Evolutionary conservation across 2,888 invertebrate species (phyloP).

Genomic region (Terebella lapidaria): DNA sequence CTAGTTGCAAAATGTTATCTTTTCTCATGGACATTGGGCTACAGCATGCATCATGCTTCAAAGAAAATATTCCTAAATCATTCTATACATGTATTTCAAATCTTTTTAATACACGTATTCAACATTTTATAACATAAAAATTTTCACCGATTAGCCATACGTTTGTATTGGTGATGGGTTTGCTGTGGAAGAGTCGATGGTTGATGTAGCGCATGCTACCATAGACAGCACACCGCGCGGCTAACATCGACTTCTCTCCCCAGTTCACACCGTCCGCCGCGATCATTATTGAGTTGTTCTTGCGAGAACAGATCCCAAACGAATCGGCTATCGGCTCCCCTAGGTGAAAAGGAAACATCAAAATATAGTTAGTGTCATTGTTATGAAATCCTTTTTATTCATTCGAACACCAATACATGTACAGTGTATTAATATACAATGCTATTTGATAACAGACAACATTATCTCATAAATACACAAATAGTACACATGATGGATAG

Average conservation of each 20-base stretch:
- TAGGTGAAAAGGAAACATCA: slow-evolving; percentile 52
- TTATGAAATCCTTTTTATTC: not conserved
- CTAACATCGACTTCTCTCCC: slow-evolving; percentile 80
- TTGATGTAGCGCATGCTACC: slow-evolving; percentile 79
- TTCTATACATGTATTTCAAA: too few relatives aligned
- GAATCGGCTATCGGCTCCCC: slow-evolving; percentile 85
- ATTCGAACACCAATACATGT: not conserved
- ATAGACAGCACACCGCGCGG: slow-evolving; percentile 79
- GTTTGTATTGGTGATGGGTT: slow-evolving; percentile 50
- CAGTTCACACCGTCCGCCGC: slow-evolving; percentile 88
- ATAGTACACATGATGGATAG: too few relatives aligned
- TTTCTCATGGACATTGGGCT: too few relatives aligned
- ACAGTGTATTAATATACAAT: not conserved
- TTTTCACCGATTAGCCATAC: too few relatives aligned
- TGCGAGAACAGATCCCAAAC: slow-evolving; percentile 66
- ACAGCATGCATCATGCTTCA: too few relatives aligned
- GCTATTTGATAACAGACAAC: too few relatives aligned
- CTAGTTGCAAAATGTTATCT: too few relatives aligned
- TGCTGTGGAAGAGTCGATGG: slow-evolving; percentile 40
- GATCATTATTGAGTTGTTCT: slow-evolving; percentile 71
- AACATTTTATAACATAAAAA: too few relatives aligned
- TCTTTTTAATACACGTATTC: too few relatives aligned
- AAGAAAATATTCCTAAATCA: too few relatives aligned
- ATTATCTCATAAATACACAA: too few relatives aligned
- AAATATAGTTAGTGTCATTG: not conserved